Evolutionary conservation across 2,888 invertebrate species (phyloP).

Genomic region (Cotesia congregata): DNA sequence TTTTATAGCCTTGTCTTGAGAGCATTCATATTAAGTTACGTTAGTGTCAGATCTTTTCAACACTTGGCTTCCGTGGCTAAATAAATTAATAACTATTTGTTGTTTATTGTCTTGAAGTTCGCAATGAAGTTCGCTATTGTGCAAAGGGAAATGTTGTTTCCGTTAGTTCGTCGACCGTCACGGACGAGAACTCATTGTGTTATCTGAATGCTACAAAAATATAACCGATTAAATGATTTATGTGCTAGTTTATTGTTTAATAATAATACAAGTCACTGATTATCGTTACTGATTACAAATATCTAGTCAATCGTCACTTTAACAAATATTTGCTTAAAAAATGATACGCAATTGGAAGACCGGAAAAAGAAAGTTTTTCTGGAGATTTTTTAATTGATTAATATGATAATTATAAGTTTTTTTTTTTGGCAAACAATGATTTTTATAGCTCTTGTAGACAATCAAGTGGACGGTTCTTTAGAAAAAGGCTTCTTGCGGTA

Average conservation of each 20-base stretch:
- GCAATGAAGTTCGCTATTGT: not conserved
- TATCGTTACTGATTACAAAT: not conserved
- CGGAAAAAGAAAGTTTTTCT: too few species aligned
- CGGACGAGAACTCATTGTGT: constrained; percentile 16
- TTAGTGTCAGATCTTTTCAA: not conserved
- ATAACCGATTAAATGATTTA: constrained; percentile 3
- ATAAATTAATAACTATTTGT: not conserved
- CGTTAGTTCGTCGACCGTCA: constrained; percentile 29
- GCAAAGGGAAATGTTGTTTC: constrained; percentile 22
- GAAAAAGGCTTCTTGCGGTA: too few species aligned
- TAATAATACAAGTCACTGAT: too few species aligned
- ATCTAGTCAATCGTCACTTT: not conserved
- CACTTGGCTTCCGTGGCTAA: not conserved
- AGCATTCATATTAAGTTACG: too few species aligned
- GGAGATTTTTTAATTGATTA: too few species aligned
- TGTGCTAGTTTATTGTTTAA: constrained; percentile 12
- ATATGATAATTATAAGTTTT: too few species aligned
- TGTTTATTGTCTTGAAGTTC: constrained; percentile 11
- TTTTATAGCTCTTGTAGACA: too few species aligned
- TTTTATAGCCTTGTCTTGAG: too few species aligned
- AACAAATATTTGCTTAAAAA: too few species aligned
- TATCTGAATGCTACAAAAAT: constrained; percentile 14
- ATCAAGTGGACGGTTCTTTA: too few species aligned
- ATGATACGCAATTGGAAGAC: too few species aligned
- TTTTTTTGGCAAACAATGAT: too few species aligned